Evolutionary conservation across 2,888 invertebrate genomes (phyloP).

Genomic region (Eupithecia exiguata): DNA sequence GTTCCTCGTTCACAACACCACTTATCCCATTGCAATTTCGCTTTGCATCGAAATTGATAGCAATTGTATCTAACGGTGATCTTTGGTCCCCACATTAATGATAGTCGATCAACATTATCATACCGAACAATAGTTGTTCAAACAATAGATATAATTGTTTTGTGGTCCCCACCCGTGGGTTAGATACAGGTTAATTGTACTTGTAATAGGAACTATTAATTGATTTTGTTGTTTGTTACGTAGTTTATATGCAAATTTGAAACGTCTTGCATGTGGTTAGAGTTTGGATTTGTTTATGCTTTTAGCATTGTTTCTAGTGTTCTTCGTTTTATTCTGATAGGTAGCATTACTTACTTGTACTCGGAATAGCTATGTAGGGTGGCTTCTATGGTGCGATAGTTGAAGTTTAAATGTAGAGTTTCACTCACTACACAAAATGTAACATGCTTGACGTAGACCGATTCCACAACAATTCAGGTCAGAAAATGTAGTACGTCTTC

Average conservation of each 20-base stretch:
- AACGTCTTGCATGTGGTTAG: conserved; percentile 26
- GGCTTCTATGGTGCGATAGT: not conserved
- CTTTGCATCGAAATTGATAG: conserved; percentile 34
- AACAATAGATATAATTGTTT: conserved; percentile 65
- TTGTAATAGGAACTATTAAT: conserved; percentile 70
- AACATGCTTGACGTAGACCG: not conserved
- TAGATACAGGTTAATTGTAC: conserved; percentile 48
- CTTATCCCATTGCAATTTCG: not conserved
- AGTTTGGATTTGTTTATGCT: conserved; percentile 16
- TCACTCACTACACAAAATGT: not conserved
- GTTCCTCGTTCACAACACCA: not conserved
- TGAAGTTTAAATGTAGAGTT: not conserved
- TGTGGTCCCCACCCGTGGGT: conserved; percentile 41
- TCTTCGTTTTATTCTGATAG: not conserved
- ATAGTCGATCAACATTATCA: conserved; percentile 55
- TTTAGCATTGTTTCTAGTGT: conserved; percentile 7
- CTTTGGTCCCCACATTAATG: conserved; percentile 39
- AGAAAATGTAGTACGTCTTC: not conserved
- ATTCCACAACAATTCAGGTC: not conserved
- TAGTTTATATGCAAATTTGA: conserved; percentile 45
- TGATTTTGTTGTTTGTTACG: conserved; percentile 65
- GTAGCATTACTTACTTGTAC: not conserved
- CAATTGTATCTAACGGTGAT: conserved; percentile 40
- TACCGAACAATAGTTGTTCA: conserved; percentile 56
- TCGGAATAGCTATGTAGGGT: not conserved